Base-by-base conservation (phyloP, 2,113 vertebrate species). In the Gambusia holbrooki region DNA sequence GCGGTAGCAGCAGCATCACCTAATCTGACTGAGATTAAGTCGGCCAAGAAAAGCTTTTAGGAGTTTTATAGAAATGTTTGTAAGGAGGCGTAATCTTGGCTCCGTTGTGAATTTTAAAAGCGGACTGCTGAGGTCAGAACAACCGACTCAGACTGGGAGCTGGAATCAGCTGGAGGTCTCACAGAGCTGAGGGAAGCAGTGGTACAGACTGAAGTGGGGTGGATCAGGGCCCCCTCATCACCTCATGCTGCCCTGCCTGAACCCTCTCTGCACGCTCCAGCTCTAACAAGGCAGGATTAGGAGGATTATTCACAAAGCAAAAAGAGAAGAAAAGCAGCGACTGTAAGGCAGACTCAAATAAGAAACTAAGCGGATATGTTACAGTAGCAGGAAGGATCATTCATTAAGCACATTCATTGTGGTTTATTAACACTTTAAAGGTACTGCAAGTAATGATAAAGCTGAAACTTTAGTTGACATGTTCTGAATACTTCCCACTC, bases 301-400 rank as follows among this genome's bases (percentile, higher is more conserved):
- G 3, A 9, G 77, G 84, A 88, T 92, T 89, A 88, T 83, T 79
- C 60, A 86, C 70, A 76, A 80, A 85, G 63, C 25, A 10, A 33
- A 12, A 37, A 69, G 33, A 62, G 69, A n/a, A 32, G 35, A 79
- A 74, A 83, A 80, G n/a, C 79, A 73, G 7, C 54, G 65, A 66
- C 54, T 77, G 62, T 32, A 62, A 63, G 63, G 3, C 4, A 65
- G 48, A 15, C 54, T 69, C 63, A 4, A 19, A 14, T 70, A 11
- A 72, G 83, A 69, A 25, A 22, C n/a, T 17, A n/a, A 27, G 37
- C 28, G n/a, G 30, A 48, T n/a, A 68, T 69, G 54, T 61, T 72
- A 81, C 69, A 83, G 62, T 80, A 69, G 69, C 70, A 62, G 67
- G 29, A 62, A 60, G 58, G 33, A 29, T 19, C 70, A 72, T 65